Base-by-base conservation (phyloP, 2,797 vertebrate genomes). In the Pogonophryne albipinna region DNA sequence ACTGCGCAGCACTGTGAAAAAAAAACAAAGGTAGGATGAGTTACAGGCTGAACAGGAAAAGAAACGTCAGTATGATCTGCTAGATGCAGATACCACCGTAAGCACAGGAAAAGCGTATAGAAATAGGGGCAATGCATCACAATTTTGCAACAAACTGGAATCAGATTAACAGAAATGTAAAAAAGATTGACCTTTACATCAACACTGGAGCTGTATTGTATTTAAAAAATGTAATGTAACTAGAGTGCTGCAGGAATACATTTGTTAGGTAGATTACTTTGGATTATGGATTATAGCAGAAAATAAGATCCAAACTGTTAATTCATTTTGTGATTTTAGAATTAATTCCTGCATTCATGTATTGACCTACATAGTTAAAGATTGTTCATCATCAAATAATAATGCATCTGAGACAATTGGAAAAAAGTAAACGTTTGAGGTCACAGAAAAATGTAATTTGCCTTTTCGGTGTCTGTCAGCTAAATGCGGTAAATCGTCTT, bases 381-480 rank as follows among this genome's bases (percentile, higher is more conserved):
- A 51, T 47, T 45, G 12, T 64, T n/a, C 9, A 41, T 71, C 10
- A 67, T 62, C 9, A 47, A 7, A 1, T 7, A 68, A 45, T 17
- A 19, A 49, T 19, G 3, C 2, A 57, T 41, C 7, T 1, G 4
- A 46, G 52, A 55, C 3, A 42, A 53, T 13, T 3, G 31, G 12
- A 59, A 38, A 6, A 61, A 27, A 49, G 9, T 31, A 11, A 64
- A 55, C 0, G 5, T 14, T 8, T 38, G 41, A 66, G 49, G 31
- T 46, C 20, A 38, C 34, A 27, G 1, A 55, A 82, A 15, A 67
- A 50, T 12, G 16, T 19, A 9, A 41, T 47, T 55, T 90, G 97
- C 97, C 98, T 95, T 97, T 96, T 93, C 97, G 94, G 88, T 99
- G 97, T 86, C 96, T 95, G 20, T 98, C 96, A 41, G 97, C 96